phyloP scores from a whole-genome alignment of 2,888 invertebrate genomes.

The Eupithecia abbreviata region DNA sequence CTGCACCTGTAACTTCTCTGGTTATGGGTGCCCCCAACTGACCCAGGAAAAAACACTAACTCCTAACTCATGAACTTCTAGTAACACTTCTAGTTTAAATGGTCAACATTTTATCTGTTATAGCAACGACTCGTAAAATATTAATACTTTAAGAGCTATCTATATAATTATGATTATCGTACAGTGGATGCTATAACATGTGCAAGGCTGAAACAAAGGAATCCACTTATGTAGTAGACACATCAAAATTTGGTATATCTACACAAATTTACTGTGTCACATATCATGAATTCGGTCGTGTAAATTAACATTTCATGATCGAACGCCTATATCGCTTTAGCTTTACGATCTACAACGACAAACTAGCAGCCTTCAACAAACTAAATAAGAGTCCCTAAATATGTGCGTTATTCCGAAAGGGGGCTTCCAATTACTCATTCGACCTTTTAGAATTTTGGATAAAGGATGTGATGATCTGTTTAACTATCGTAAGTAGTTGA shows the following conservation, averaged over 20 bases:
- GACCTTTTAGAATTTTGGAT: background rate
- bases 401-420: constrained; percentile 10
- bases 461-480: background rate
- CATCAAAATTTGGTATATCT: background rate
- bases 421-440: background rate
- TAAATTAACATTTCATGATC: background rate
- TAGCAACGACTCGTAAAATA: background rate
- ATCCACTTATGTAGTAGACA: background rate
- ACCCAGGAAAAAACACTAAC: background rate
- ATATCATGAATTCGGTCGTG: too few species aligned
- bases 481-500: background rate
- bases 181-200: background rate
- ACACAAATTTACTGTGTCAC: background rate
- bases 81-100: background rate
- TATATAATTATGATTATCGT: background rate
- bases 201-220: background rate
- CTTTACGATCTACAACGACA: background rate
- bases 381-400: constrained; percentile 2
- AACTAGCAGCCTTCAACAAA: background rate
- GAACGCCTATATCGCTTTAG: background rate
- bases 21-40: too few species aligned
- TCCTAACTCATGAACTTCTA: background rate
- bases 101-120: background rate
- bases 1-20: too few species aligned
- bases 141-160: background rate